Conservation (phyloP, 1,140 invertebrate genomes). For the Maniola jurtina region DNA sequence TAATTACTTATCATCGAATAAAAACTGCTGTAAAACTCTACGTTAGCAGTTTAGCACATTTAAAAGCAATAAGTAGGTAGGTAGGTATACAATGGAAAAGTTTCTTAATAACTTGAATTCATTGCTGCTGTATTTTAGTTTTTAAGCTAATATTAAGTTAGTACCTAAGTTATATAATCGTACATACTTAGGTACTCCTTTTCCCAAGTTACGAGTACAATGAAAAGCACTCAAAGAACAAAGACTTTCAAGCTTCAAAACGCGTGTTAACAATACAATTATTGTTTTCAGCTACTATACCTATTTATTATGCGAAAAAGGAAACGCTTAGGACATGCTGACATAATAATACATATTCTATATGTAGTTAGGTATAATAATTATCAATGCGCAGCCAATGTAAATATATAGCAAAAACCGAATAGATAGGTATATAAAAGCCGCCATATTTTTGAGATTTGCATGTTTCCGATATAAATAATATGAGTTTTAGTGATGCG, state of each 20-base stretch:
- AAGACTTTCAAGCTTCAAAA: constrained; percentile 17
- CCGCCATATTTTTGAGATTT: neutral
- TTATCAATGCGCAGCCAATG: neutral
- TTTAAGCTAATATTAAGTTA: neutral
- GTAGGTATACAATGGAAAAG: too few relatives aligned
- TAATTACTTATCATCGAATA: too few relatives aligned
- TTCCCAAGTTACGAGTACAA: too few relatives aligned
- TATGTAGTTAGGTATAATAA: too few relatives aligned
- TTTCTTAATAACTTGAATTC: too few relatives aligned
- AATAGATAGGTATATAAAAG: neutral
- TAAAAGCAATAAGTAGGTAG: too few relatives aligned
- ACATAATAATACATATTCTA: constrained; percentile 7
- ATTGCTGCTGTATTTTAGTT: neutral
- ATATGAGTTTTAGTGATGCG: constrained; percentile 1
- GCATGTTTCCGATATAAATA: constrained; percentile 1
- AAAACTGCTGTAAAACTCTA: too few relatives aligned
- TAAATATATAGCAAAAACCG: neutral
- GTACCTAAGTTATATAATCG: too few relatives aligned
- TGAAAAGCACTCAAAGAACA: constrained; percentile 26
- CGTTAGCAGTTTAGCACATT: too few relatives aligned
- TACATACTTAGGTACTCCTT: too few relatives aligned
- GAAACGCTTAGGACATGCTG: constrained; percentile 23
- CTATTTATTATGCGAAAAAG: constrained; percentile 29
- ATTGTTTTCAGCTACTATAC: too few relatives aligned
- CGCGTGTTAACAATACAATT: constrained; percentile 21